These are phyloP conservation scores for Calliopum simillimum DNA, from an alignment of 2,888 invertebrate genomes.

Conservation along the genomic window DNA sequence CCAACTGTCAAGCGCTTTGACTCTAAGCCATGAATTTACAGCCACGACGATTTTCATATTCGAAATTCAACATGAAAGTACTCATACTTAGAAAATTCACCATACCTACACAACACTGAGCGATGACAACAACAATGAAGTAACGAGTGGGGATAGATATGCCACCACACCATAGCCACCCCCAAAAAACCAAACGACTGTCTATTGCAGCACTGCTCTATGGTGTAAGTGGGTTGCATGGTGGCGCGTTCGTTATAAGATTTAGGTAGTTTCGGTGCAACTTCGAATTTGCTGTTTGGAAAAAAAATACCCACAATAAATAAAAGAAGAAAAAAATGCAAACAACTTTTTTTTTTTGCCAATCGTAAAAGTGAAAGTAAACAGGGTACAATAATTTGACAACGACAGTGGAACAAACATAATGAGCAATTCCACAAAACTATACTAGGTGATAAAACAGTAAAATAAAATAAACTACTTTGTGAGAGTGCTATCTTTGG, in stretches of 20 bases:
- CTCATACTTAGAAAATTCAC: not conserved
- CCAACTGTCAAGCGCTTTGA: slow-evolving; percentile 12
- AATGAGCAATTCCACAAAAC: no score
- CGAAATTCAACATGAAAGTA: not conserved
- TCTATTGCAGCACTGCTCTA: no score
- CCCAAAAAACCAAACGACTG: no score
- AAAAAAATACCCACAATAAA: slow-evolving; percentile 26
- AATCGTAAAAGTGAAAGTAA: slow-evolving; percentile 4
- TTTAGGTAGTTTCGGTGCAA: slow-evolving; percentile 14
- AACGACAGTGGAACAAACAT: no score
- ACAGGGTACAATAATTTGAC: no score
- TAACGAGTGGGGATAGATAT: slow-evolving; percentile 1
- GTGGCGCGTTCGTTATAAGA: not conserved
- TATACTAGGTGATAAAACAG: no score
- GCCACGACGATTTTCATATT: not conserved
- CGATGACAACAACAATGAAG: not conserved
- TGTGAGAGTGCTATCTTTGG: no score
- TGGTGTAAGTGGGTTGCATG: no score
- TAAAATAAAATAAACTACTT: no score
- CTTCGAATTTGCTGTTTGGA: slow-evolving; percentile 32
- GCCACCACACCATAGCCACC: not conserved
- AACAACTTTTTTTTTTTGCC: slow-evolving; percentile 5
- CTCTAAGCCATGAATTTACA: not conserved
- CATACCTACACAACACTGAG: not conserved
- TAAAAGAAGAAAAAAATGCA: not conserved